Evolutionary conservation across 2,797 vertebrate species (phyloP).

Genomic region (Selene dorsalis): DNA sequence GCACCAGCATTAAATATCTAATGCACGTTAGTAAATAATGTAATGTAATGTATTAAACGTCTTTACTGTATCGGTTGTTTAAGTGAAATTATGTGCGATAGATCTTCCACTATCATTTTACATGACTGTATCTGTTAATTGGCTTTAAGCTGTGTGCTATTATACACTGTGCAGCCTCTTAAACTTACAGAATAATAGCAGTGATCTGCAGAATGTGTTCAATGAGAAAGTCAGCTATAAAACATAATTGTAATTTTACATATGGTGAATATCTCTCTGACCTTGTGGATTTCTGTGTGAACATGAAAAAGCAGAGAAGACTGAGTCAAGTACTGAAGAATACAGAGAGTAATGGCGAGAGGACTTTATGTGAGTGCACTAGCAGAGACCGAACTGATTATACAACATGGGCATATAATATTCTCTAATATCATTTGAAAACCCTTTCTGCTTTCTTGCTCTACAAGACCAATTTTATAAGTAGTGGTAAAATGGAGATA

Average conservation of each 20-base stretch:
- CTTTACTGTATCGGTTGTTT: conserved; percentile 16
- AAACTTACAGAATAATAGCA: conserved; percentile 30
- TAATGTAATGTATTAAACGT: conserved; percentile 14
- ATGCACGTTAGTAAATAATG: conserved; percentile 19
- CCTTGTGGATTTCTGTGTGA: conserved; percentile 19
- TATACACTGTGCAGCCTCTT: conserved; percentile 16
- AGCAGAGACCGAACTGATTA: neutral
- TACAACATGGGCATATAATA: conserved; percentile 8
- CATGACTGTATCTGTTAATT: conserved; percentile 40
- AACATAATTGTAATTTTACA: conserved; percentile 36
- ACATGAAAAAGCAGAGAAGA: conserved; percentile 19
- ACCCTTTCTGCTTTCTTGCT: neutral
- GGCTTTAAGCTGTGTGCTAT: conserved; percentile 23
- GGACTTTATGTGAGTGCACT: conserved; percentile 13
- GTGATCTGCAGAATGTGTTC: conserved; percentile 36
- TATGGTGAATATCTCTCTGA: conserved; percentile 26
- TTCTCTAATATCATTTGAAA: conserved; percentile 10
- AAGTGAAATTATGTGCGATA: conserved; percentile 12
- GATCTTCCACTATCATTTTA: conserved; percentile 32
- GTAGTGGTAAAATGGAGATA: neutral
- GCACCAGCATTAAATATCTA: neutral
- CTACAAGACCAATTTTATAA: neutral
- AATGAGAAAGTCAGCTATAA: conserved; percentile 20
- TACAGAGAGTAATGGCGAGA: neutral
- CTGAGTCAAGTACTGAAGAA: conserved; percentile 6